phyloP scores from a whole-genome alignment of 1,140 invertebrate species.

The Lepidurus arcticus region DNA sequence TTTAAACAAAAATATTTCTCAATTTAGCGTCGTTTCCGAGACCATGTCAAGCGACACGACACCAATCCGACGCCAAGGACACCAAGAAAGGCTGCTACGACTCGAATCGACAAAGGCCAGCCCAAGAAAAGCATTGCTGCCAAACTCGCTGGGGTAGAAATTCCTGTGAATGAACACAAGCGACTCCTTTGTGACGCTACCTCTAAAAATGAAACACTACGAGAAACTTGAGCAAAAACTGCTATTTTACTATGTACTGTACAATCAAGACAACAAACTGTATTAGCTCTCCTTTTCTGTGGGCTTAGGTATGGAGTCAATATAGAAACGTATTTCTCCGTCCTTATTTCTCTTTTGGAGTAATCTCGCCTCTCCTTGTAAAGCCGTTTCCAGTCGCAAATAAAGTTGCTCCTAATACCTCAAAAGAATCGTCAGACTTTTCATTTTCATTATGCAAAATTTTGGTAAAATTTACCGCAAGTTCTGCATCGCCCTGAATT shows the following conservation, averaged over 20 bases:
- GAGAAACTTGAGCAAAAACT: not conserved
- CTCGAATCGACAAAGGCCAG: conserved; percentile 14
- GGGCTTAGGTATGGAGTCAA: not conserved
- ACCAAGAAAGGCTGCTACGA: not conserved
- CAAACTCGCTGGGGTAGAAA: conserved; percentile 11
- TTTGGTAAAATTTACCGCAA: not conserved
- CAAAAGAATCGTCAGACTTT: not conserved
- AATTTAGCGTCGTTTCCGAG: conserved; percentile 20
- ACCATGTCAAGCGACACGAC: conserved; percentile 16
- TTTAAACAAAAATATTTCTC: not conserved
- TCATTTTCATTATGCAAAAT: not conserved
- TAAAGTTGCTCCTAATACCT: conserved; percentile 25
- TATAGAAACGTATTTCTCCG: conserved; percentile 19
- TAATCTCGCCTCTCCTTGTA: conserved; percentile 20
- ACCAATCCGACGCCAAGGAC: not conserved
- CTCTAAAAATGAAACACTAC: not conserved
- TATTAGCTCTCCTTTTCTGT: not conserved
- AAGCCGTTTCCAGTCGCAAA: not conserved
- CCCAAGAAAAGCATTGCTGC: conserved; percentile 25
- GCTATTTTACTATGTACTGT: not conserved
- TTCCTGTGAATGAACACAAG: conserved; percentile 5
- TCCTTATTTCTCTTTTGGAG: conserved; percentile 12
- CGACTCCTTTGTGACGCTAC: conserved; percentile 4
- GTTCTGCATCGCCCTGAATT: not conserved
- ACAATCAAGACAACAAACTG: not conserved